These are phyloP conservation scores for Yponomeuta malinellus DNA, from an alignment of 2,888 invertebrate species.

Conservation along the genomic window DNA sequence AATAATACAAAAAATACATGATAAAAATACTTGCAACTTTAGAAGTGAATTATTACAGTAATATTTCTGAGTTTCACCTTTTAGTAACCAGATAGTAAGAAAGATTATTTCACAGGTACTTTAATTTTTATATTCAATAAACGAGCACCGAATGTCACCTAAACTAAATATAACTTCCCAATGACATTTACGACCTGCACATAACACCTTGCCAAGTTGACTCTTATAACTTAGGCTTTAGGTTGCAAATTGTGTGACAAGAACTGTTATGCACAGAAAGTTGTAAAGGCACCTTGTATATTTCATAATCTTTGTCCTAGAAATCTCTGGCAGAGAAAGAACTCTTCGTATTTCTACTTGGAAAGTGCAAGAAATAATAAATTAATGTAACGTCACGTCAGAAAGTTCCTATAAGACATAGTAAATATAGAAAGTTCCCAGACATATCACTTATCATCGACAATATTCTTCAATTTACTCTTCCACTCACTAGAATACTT, in stretches of 20 bases:
- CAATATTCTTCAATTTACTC: too few relatives aligned
- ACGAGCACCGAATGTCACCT: conserved; percentile 29
- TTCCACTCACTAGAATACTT: too few relatives aligned
- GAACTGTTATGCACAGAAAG: background rate
- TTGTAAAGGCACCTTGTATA: background rate
- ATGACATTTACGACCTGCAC: background rate
- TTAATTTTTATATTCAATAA: background rate
- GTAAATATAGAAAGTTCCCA: too few relatives aligned
- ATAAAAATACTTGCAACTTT: too few relatives aligned
- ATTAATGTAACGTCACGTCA: background rate
- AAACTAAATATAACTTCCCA: conserved; percentile 16
- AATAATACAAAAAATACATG: too few relatives aligned
- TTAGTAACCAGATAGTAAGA: conserved; percentile 10
- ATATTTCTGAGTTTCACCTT: background rate
- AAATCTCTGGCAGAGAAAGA: background rate
- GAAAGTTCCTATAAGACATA: background rate
- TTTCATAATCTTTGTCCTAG: background rate
- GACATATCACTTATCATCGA: too few relatives aligned
- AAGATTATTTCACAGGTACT: background rate
- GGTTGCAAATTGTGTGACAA: background rate
- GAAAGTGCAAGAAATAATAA: background rate
- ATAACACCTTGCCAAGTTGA: background rate
- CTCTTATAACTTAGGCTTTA: background rate
- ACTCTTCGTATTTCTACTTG: background rate
- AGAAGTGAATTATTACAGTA: background rate